Evolutionary conservation across 2,888 invertebrate genomes (phyloP).

Genomic region (Mesodorylaimus sp.): DNA sequence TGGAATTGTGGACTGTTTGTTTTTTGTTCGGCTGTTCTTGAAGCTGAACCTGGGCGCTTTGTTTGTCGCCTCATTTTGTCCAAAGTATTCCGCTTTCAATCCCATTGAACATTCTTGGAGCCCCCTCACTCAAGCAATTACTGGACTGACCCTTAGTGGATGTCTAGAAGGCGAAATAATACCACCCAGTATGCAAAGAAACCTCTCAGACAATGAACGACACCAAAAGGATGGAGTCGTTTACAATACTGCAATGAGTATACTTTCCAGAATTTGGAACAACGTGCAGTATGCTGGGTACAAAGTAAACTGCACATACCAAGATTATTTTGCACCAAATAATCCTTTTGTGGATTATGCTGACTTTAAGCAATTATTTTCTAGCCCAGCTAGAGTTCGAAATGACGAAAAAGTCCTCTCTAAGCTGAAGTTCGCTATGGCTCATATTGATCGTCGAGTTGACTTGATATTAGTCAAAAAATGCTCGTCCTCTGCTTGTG

Average conservation of each 20-base stretch:
- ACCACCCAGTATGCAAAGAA: background rate
- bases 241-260: background rate
- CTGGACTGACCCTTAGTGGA: background rate
- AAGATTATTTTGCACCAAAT: background rate
- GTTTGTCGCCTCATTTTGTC: background rate
- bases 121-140: background rate
- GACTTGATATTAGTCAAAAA: background rate
- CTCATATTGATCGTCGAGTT: background rate
- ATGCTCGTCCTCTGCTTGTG: too few relatives aligned
- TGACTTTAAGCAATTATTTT: too few relatives aligned
- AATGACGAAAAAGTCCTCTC: too few relatives aligned
- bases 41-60: background rate
- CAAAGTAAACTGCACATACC: background rate
- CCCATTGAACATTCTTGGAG: conserved; percentile 3
- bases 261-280: background rate
- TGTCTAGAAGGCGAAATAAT: background rate
- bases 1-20: background rate
- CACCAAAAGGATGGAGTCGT: background rate
- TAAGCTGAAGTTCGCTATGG: background rate
- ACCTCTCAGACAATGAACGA: background rate
- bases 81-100: conserved; percentile 2
- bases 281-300: background rate
- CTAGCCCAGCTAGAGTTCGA: too few relatives aligned
- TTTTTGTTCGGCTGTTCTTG: background rate
- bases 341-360: too few relatives aligned